Percentiles rank a stretch among this genome's conserved stretches.
Evolutionary conservation across 1,140 invertebrate species (phyloP).

Genomic region (Ericerus pela): DNA sequence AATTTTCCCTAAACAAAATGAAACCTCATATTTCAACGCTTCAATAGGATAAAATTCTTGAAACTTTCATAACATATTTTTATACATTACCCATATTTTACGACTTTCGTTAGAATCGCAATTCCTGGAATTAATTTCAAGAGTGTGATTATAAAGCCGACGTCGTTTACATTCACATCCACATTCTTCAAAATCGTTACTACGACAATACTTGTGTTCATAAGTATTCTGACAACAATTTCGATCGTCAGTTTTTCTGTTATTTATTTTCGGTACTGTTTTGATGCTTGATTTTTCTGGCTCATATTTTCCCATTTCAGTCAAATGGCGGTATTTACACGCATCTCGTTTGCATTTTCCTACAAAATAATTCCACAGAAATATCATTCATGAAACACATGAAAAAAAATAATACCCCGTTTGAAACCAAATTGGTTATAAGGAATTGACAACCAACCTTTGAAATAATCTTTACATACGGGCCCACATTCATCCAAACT

Average conservation of each 20-base stretch:
- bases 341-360: slow-evolving; percentile 6
- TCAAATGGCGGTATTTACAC: background rate
- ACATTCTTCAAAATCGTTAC: slow-evolving; percentile 1
- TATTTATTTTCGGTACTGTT: background rate
- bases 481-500: slow-evolving; percentile 29
- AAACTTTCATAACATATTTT: too few relatives aligned
- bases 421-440: background rate
- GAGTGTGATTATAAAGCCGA: background rate
- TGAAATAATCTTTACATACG: slow-evolving; percentile 60
- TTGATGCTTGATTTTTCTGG: background rate
- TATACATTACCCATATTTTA: slow-evolving; percentile 9
- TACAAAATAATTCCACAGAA: too few relatives aligned
- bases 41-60: too few relatives aligned
- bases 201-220: background rate
- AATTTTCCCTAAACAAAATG: too few relatives aligned
- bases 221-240: background rate
- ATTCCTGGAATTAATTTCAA: background rate
- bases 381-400: background rate
- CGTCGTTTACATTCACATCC: background rate
- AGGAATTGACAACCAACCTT: too few relatives aligned
- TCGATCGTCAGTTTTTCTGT: background rate
- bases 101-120: background rate
- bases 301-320: background rate
- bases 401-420: background rate
- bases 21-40: too few relatives aligned